A percentile compares a stretch with the other conserved stretches of the same genome.
Conservation (phyloP, 2,113 vertebrate genomes). For the Nothoprocta perdicaria region DNA sequence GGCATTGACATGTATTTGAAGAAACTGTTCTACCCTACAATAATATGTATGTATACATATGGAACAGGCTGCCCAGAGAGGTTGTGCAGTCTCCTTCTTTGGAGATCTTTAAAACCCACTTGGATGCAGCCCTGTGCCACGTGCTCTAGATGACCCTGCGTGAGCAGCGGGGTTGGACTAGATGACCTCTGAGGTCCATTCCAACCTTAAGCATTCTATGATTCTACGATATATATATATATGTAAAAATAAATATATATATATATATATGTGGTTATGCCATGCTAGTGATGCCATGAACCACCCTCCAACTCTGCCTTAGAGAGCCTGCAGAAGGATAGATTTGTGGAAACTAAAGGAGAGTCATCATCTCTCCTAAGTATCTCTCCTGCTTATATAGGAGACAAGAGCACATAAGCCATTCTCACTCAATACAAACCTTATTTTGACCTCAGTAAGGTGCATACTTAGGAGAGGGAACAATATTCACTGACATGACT, state of each 20-base stretch:
- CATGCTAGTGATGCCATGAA: neutral
- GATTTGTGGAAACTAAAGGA: neutral
- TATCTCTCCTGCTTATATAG: neutral
- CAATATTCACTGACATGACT: neutral
- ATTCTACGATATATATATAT: too few species aligned
- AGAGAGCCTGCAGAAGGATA: neutral
- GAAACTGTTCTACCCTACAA: neutral
- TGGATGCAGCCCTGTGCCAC: too few species aligned
- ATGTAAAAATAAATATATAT: too few species aligned
- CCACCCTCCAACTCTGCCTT: neutral
- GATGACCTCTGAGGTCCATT: too few species aligned
- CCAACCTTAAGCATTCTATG: too few species aligned
- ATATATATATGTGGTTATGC: too few species aligned
- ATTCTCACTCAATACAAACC: neutral
- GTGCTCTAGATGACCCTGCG: too few species aligned
- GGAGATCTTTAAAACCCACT: too few species aligned
- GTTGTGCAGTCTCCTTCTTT: too few species aligned
- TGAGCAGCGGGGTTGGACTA: too few species aligned
- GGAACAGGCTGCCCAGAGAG: too few species aligned
- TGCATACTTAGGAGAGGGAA: neutral
- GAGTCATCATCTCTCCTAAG: neutral
- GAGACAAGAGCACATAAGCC: neutral
- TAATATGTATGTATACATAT: neutral
- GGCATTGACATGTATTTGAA: neutral
- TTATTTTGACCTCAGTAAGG: neutral